Evolutionary conservation across 2,888 invertebrate genomes (phyloP).

Genomic region (Eretmocerus hayati): DNA sequence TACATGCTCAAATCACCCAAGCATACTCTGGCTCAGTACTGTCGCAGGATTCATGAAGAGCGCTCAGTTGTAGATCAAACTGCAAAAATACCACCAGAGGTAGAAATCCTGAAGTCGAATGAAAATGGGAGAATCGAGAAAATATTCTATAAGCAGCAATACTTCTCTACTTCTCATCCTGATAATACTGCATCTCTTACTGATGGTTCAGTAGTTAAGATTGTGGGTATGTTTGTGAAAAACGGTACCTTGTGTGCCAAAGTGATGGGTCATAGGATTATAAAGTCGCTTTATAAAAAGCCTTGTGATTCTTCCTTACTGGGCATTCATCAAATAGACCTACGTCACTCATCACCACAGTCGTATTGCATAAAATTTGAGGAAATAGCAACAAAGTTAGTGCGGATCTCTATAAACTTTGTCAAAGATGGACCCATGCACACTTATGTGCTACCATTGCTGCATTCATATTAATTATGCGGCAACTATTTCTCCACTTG

Average conservation of each 20-base stretch:
- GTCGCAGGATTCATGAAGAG: not conserved
- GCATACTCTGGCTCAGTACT: not conserved
- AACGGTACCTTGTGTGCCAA: not conserved
- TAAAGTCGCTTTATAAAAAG: not conserved
- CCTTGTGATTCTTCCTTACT: not conserved
- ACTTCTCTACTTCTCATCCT: not conserved
- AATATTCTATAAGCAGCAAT: not conserved
- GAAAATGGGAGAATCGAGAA: too few species aligned
- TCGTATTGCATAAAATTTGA: too few species aligned
- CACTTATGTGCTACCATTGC: not conserved
- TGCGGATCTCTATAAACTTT: not conserved
- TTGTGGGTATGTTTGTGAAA: not conserved
- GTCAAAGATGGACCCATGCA: not conserved
- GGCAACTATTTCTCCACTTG: too few species aligned
- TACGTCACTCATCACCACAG: too few species aligned
- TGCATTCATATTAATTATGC: not conserved
- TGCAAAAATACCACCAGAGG: not conserved
- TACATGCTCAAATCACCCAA: not conserved
- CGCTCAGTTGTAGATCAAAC: not conserved
- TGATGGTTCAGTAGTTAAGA: not conserved
- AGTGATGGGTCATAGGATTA: not conserved
- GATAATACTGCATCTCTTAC: not conserved
- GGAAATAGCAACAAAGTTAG: not conserved
- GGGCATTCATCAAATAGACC: not conserved
- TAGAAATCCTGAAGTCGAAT: too few species aligned